Percentiles rank a stretch among this genome's conserved stretches.
Evolutionary conservation across 2,888 invertebrate species (phyloP).

Genomic region (Cetonia aurata): DNA sequence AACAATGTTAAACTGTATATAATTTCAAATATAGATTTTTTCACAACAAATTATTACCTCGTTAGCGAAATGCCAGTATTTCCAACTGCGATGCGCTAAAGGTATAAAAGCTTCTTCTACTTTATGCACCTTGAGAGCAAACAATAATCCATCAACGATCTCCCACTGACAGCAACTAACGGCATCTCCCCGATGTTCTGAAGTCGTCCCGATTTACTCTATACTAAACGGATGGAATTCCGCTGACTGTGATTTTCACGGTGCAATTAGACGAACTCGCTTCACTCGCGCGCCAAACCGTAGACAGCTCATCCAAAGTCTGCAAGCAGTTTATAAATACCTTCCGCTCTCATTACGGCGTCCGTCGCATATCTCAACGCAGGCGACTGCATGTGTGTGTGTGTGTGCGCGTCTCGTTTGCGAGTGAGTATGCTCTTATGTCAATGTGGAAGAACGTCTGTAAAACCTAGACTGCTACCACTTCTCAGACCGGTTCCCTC

Average conservation of each 20-base stretch:
- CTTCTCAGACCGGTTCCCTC: too few species aligned
- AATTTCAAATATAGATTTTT: too few species aligned
- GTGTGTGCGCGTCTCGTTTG: neutral
- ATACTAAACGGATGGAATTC: conserved; percentile 27
- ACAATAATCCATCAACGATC: conserved; percentile 34
- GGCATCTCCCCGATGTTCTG: neutral
- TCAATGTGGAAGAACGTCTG: too few species aligned
- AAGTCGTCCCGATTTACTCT: neutral
- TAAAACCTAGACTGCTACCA: too few species aligned
- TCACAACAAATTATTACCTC: too few species aligned
- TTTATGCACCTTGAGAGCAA: conserved; percentile 9
- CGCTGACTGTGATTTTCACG: conserved; percentile 35
- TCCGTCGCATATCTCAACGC: conserved; percentile 36
- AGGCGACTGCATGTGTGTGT: neutral
- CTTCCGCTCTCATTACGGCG: conserved; percentile 34
- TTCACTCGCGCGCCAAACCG: conserved; percentile 29
- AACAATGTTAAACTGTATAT: too few species aligned
- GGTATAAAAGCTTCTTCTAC: neutral
- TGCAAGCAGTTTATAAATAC: conserved; percentile 37
- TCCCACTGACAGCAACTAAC: conserved; percentile 8
- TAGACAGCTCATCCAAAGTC: conserved; percentile 39
- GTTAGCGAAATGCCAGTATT: too few species aligned
- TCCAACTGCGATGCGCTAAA: too few species aligned
- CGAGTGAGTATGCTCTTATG: too few species aligned
- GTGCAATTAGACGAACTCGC: conserved; percentile 33